Base-by-base conservation (phyloP, 1,140 invertebrate genomes). In the Brachionus rotundiformis region DNA sequence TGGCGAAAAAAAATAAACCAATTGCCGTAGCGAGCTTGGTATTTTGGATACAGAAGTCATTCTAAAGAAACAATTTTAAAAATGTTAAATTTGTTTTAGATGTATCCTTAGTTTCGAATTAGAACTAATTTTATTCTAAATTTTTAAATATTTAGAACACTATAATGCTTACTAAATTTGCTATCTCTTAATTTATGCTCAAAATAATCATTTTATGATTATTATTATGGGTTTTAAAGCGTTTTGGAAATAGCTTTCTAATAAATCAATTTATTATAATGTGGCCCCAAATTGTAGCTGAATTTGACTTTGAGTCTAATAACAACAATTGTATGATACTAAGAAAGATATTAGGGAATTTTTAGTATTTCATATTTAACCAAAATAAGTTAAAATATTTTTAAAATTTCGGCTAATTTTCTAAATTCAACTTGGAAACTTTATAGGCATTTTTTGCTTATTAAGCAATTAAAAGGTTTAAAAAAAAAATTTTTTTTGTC, bases 1-100 rank as follows among this genome's bases (percentile, higher is more conserved):
- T 44, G 16, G 68, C 10, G 19, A 31, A 23, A 44, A 44, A 13
- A 44, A 44, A 25, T 23, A 5, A 8, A 73, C 16, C 29, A 73
- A 23, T 73, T 73, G 68, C 4, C 68, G 39, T 7, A 73, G 10
- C 1, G 68, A 73, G 29, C 29, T 41, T 11, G 68, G 33, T 27
- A 73, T 11, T 44, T 73, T 73, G 13, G 68, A 73, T n/a, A 73
- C 19, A 73, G 36, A 31, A 41, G 19, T 44, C 68, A 73, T 73
- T 44, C 23, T 44, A 33, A 36, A 36, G 16, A 31, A 33, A 39
- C 1, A 39, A 13, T 1, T 29, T n/a, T 23, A 25, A 11, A 23
- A 63, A 23, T 54, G 19, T 54, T 25, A 23, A 54, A 54, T 54
- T 19, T 54, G n/a, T 54, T 19, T 54, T 25, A 54, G 19, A 54